A percentile compares a stretch with the other conserved stretches of the same genome.
Evolutionary conservation across 2,888 invertebrate genomes (phyloP).

Genomic region (Dusona sp.): DNA sequence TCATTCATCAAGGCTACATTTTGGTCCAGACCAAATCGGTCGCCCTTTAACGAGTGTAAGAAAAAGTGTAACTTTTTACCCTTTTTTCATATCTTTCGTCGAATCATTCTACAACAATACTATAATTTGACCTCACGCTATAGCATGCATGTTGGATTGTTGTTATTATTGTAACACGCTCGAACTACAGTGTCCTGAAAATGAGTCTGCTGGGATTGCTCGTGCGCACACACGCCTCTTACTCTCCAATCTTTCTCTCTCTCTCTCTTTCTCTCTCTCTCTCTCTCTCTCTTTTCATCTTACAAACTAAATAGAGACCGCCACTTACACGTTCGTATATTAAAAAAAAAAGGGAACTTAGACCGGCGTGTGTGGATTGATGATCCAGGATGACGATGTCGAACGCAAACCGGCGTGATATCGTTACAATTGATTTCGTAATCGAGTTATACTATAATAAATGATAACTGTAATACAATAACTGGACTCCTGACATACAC

Average conservation of each 20-base stretch:
- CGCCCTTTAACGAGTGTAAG: neutral
- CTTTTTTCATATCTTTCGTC: neutral
- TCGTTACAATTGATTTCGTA: conserved; percentile 51
- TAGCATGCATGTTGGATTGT: neutral
- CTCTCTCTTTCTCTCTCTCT: conserved; percentile 5
- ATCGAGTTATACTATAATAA: conserved; percentile 31
- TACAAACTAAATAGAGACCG: conserved; percentile 18
- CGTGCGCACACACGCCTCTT: neutral
- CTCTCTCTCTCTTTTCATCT: neutral
- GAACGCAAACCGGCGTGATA: conserved; percentile 7
- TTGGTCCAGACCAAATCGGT: neutral
- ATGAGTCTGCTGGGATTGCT: conserved; percentile 16
- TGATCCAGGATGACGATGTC: conserved; percentile 33
- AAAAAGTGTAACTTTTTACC: conserved; percentile 10
- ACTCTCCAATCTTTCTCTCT: neutral
- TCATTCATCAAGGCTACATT: too few species aligned
- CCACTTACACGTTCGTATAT: conserved; percentile 3
- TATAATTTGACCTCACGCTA: conserved; percentile 15
- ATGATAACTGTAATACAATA: conserved; percentile 13
- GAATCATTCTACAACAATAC: conserved; percentile 1
- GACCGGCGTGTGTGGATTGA: conserved; percentile 9
- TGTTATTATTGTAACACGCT: conserved; percentile 12
- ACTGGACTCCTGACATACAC: neutral
- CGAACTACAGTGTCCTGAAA: conserved; percentile 27
- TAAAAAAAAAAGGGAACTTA: neutral